Evolutionary conservation across 2,888 invertebrate species (phyloP).

Genomic region (Drosophila nigricruria): DNA sequence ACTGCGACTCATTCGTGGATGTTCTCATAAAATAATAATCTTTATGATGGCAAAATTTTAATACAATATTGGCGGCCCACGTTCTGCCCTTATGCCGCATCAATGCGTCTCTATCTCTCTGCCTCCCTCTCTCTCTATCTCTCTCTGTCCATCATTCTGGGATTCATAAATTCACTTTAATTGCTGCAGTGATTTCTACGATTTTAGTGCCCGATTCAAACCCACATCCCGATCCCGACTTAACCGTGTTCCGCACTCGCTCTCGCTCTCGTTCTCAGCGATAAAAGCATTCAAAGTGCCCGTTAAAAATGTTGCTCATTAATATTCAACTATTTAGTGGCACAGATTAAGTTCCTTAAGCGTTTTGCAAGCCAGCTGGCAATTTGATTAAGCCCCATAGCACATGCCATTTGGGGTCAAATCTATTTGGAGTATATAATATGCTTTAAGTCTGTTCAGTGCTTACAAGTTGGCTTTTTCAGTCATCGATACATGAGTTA

Average conservation of each 20-base stretch:
- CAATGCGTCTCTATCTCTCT: slow-evolving; percentile 65
- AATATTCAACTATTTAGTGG: slow-evolving; percentile 77
- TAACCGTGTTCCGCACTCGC: slow-evolving; percentile 51
- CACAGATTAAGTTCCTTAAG: slow-evolving; percentile 39
- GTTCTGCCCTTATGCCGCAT: slow-evolving; percentile 35
- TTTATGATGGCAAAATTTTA: slow-evolving; percentile 80
- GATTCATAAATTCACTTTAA: slow-evolving; percentile 80
- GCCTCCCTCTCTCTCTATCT: slow-evolving; percentile 58
- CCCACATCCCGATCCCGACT: slow-evolving; percentile 33
- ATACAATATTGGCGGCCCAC: slow-evolving; percentile 71
- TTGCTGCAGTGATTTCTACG: slow-evolving; percentile 78
- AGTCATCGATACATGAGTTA: background rate
- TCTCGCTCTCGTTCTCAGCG: slow-evolving; percentile 19
- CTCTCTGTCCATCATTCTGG: slow-evolving; percentile 65
- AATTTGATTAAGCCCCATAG: background rate
- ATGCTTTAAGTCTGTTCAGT: background rate
- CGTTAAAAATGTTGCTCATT: slow-evolving; percentile 72
- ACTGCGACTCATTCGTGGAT: slow-evolving; percentile 49
- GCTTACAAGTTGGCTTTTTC: too few species aligned
- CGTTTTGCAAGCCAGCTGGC: slow-evolving; percentile 5
- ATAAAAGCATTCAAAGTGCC: slow-evolving; percentile 71
- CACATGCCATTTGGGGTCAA: slow-evolving; percentile 6
- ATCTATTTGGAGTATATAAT: slow-evolving; percentile 15
- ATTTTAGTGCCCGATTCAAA: slow-evolving; percentile 49
- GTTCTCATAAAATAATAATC: slow-evolving; percentile 83